Base-by-base conservation (phyloP, 2,888 invertebrate genomes). In the Tetanocera ferruginea region DNA sequence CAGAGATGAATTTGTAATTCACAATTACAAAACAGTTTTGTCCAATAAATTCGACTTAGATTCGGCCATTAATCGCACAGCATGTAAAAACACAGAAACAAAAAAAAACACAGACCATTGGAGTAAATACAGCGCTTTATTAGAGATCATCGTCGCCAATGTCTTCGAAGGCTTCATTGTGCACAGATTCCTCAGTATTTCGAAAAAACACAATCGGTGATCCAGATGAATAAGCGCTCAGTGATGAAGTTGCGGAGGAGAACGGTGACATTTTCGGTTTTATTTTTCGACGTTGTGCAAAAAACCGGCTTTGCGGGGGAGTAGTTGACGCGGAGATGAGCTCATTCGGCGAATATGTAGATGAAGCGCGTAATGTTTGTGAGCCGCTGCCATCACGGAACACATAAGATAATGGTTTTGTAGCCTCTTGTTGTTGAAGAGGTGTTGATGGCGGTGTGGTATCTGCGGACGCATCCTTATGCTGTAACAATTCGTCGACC, bases 61-160 rank as follows among this genome's bases (percentile, higher is more conserved):
- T 37, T 37, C 37, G 37, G 8, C 37, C 37, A 37, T 37, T 37
- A 37, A 37, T 37, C 37, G 37, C 37, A 19, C 17, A 67, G 11
- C 11, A n/a, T 19, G 28, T n/a, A n/a, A n/a, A n/a, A n/a, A n/a
- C 19, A 31, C 5, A 64, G n/a, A 62, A 62, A n/a, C 62, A 31
- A 62, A n/a, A 74, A 62, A 51, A 66, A 52, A 31, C 31, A 71
- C n/a, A 34, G n/a, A 60, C 57, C 25, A 5, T 57, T 57, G 14
- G 25, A 57, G 31, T n/a, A n/a, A 37, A 43, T 37, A 37, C 1
- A 43, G 43, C 69, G 43, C 37, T 72, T 34, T 55, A 79, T 91
- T 92, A 96, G 85, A 96, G 91, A 90, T 98, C 98, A 85, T 98
- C 98, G 87, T 98, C 98, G 4, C 97, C 97, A 83, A 98, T 98